These are phyloP conservation scores for Drosophila conformis DNA, from an alignment of 2,888 invertebrate genomes.

Conservation along the genomic window DNA sequence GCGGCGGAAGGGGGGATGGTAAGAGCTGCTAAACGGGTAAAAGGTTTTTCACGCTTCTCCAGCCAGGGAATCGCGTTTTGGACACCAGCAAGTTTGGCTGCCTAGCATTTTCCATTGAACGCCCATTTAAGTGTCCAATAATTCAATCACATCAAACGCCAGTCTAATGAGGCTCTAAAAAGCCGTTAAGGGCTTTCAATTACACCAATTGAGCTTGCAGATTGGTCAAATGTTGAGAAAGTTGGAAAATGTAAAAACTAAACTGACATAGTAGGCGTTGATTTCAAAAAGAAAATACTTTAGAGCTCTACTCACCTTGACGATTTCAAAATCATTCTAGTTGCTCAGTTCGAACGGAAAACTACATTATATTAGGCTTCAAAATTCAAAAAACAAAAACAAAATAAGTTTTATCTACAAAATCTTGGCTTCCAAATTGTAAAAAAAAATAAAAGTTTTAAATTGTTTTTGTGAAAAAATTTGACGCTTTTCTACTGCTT, in stretches of 20 bases:
- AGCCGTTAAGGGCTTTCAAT: slow-evolving; percentile 77
- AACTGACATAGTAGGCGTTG: slow-evolving; percentile 55
- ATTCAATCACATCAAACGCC: slow-evolving; percentile 79
- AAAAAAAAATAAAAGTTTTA: background rate
- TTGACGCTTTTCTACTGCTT: background rate
- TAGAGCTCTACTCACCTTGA: too few relatives aligned
- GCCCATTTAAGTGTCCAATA: slow-evolving; percentile 81
- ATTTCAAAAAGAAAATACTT: background rate
- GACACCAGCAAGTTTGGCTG: slow-evolving; percentile 37
- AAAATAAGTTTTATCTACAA: background rate
- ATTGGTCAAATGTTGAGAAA: slow-evolving; percentile 59
- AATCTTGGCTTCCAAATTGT: background rate
- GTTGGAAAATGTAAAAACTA: slow-evolving; percentile 39
- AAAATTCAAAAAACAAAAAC: slow-evolving; percentile 18
- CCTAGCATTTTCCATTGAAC: slow-evolving; percentile 51
- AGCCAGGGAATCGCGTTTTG: slow-evolving; percentile 14
- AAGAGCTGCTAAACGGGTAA: slow-evolving; percentile 54
- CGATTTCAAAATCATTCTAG: slow-evolving; percentile 30
- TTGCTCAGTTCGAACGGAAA: slow-evolving; percentile 25
- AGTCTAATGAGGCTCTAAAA: slow-evolving; percentile 70
- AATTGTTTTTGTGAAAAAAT: slow-evolving; percentile 9
- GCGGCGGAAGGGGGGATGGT: background rate
- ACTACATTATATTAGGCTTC: slow-evolving; percentile 39
- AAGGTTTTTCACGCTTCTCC: slow-evolving; percentile 57
- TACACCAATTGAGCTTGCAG: slow-evolving; percentile 63